Percentiles rank a stretch among this genome's conserved stretches.
Conservation (phyloP, 2,888 invertebrate species). For the Gasteruption jaculator region DNA sequence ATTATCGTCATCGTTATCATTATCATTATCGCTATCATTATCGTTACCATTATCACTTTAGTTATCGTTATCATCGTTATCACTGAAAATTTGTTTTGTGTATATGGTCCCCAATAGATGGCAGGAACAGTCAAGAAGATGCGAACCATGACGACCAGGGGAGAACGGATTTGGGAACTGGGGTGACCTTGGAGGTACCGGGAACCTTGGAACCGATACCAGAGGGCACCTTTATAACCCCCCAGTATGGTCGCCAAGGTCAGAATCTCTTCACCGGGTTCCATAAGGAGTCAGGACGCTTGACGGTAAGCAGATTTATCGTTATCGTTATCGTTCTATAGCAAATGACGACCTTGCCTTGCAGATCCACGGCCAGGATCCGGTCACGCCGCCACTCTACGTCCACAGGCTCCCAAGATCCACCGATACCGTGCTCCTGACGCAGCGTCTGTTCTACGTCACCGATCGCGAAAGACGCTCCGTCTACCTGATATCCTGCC, state of each 20-base stretch:
- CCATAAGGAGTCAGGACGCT: conserved; percentile 55
- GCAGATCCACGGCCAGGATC: conserved; percentile 65
- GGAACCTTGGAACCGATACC: conserved; percentile 33
- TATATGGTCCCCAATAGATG: too few species aligned
- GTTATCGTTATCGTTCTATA: too few species aligned
- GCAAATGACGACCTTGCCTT: conserved; percentile 27
- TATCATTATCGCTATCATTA: too few species aligned
- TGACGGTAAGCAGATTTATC: too few species aligned
- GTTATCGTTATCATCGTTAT: too few species aligned
- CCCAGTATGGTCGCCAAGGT: conserved; percentile 58
- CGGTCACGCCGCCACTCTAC: conserved; percentile 64
- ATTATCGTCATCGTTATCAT: too few species aligned
- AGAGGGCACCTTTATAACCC: conserved; percentile 55
- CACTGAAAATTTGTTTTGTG: too few species aligned
- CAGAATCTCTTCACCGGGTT: conserved; percentile 59
- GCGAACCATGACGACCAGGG: too few species aligned
- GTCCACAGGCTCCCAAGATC: conserved; percentile 66
- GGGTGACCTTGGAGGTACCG: too few species aligned
- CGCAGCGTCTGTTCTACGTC: conserved; percentile 66
- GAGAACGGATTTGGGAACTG: too few species aligned
- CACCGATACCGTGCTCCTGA: conserved; percentile 61
- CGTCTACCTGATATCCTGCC: conserved; percentile 57
- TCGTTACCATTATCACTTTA: too few species aligned
- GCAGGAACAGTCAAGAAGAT: too few species aligned
- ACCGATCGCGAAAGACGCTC: conserved; percentile 54